phyloP scores from a whole-genome alignment of 2,113 vertebrate species.

The Gulo gulo region DNA sequence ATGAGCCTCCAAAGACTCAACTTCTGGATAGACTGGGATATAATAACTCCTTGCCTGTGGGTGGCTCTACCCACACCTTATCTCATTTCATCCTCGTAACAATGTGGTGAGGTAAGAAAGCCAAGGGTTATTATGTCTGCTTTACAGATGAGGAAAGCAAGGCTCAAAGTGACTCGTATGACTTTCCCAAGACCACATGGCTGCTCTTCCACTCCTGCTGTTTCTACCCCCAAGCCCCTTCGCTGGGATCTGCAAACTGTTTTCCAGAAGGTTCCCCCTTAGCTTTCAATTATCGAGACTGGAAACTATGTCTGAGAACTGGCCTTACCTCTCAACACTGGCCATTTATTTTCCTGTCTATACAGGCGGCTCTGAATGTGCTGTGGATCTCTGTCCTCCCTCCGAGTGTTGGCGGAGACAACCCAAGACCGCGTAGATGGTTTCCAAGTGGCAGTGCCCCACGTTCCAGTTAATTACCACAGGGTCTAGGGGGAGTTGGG shows the following conservation, averaged over 20 bases:
- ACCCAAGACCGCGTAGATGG: not conserved
- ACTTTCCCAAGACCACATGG: slow-evolving; percentile 61
- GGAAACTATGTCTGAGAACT: slow-evolving; percentile 50
- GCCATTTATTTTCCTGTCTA: slow-evolving; percentile 52
- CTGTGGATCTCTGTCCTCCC: not conserved
- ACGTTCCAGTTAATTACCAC: slow-evolving; percentile 77
- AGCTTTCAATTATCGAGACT: slow-evolving; percentile 22
- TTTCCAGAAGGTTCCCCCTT: slow-evolving; percentile 49
- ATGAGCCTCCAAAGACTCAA: not conserved
- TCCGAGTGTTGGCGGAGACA: not conserved
- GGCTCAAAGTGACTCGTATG: not conserved
- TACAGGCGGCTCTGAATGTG: slow-evolving; percentile 36
- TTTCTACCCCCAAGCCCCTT: not conserved
- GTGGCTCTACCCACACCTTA: slow-evolving; percentile 73
- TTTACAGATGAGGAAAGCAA: slow-evolving; percentile 64
- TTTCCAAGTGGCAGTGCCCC: slow-evolving; percentile 47
- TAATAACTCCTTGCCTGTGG: slow-evolving; percentile 59
- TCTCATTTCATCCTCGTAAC: slow-evolving; percentile 65
- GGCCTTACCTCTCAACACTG: slow-evolving; percentile 36
- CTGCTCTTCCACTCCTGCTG: not conserved
- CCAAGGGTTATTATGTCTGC: slow-evolving; percentile 65
- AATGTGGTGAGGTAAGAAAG: slow-evolving; percentile 68
- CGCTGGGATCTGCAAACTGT: not conserved
- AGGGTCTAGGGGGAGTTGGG: slow-evolving; percentile 55
- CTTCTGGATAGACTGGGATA: slow-evolving; percentile 17